Evolutionary conservation across 2,888 invertebrate genomes (phyloP), one percentile per base, ranked within the genome.

Genomic region (Himalopsyche japonica): DNA sequence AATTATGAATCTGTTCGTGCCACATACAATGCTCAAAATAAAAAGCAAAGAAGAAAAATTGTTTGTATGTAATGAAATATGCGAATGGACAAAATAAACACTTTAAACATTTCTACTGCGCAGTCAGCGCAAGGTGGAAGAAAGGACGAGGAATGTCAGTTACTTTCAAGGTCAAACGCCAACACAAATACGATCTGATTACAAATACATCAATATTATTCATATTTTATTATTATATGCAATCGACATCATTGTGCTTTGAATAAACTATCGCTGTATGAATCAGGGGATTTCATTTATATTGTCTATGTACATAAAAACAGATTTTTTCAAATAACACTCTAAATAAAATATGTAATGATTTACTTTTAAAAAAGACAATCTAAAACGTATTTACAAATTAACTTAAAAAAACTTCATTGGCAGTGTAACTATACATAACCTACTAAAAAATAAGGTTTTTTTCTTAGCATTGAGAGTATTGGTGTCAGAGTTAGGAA

Each of bases 131-230:
- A 87, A 87, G 87, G 87, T 87, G 87, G 87, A 87, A 87, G 87
- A 87, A 87, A 87, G 87, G 87, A 87, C 87, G 82, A 86, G 87
- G 87, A 85, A 87, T 86, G 87, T 86, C 87, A 87, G 87, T 86
- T 84, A 83, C 82, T 82, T 48, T 81, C 84, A 87, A 86, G 86
- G 86, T 86, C 86, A 86, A 57, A 57, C 24, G 20, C 57, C 24
- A 57, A 57, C 20, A 57, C 57, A 20, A 57, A 43, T 70, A 27
- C 32, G 24, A 37, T 47, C 81, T 37, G 34, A 30, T 76, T 34
- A 76, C 76, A 76, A 20, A 57, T 24, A 57, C 57, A 57, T 57
- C 24, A 24, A 57, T 57, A 57, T 57, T 57, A 7, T 57, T 24
- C n/a, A 24, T 57, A 57, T 57, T 8, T 57, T 57, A 20, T 57